A percentile compares a stretch with the other conserved stretches of the same genome.
Evolutionary conservation across 2,888 invertebrate species (phyloP).

Genomic region (Chironomus tentans): DNA sequence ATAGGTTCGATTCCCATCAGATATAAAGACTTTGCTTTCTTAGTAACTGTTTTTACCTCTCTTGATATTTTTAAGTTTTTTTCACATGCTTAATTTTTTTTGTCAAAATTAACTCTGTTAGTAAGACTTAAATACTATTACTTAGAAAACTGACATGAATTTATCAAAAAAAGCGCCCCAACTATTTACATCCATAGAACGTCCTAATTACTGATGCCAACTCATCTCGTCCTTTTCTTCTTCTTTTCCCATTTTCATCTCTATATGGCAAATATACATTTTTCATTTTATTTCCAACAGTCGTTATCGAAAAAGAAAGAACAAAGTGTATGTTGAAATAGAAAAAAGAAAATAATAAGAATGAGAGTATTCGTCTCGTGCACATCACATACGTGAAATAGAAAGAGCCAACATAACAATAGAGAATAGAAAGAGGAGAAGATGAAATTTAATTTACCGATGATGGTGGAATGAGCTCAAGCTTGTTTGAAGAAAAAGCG

Average conservation of each 20-base stretch:
- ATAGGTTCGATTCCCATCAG: too few species aligned
- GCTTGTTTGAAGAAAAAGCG: neutral
- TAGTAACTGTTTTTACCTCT: too few species aligned
- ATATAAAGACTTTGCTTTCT: too few species aligned
- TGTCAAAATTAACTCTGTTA: too few species aligned
- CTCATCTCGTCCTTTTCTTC: too few species aligned
- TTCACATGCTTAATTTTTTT: too few species aligned
- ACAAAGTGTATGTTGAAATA: neutral
- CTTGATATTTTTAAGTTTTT: too few species aligned
- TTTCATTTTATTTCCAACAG: conserved; percentile 14
- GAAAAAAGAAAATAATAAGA: neutral
- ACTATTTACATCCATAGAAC: too few species aligned
- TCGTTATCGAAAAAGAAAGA: neutral
- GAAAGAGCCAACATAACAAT: conserved; percentile 10
- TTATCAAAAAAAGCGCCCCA: too few species aligned
- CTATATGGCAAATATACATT: conserved; percentile 1
- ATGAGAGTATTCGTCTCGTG: neutral
- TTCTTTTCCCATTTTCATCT: neutral
- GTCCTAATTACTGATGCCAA: too few species aligned
- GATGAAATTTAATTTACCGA: conserved; percentile 14
- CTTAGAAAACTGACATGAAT: too few species aligned
- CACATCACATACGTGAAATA: neutral
- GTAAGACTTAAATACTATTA: too few species aligned
- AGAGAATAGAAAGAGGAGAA: neutral
- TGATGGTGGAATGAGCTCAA: neutral